These are phyloP conservation scores for Clarias macrocephalus DNA, from an alignment of 2,113 vertebrate genomes.

Conservation along the genomic window DNA sequence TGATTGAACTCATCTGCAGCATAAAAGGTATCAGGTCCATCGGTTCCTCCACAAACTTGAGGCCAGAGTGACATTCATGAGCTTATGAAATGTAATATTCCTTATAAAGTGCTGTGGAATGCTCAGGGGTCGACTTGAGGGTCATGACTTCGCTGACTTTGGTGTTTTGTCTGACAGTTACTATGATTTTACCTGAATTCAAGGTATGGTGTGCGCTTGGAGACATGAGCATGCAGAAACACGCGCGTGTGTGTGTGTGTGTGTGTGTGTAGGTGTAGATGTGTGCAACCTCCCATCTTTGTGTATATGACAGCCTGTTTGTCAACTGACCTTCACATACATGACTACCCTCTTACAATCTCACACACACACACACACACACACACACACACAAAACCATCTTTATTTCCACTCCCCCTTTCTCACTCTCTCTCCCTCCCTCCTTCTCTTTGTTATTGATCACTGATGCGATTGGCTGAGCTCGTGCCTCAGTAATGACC, in stretches of 20 bases:
- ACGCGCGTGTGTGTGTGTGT: conserved; percentile 31
- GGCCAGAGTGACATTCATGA: conserved; percentile 62
- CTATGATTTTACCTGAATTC: conserved; percentile 38
- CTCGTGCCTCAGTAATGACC: conserved; percentile 97
- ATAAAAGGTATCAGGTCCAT: conserved; percentile 62
- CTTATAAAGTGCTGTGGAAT: conserved; percentile 58
- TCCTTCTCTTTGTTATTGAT: conserved; percentile 98
- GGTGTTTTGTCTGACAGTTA: conserved; percentile 53
- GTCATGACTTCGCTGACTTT: conserved; percentile 57
- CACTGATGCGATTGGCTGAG: conserved; percentile 99
- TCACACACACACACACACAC: background rate
- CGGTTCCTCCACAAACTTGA: conserved; percentile 54
- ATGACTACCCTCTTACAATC: conserved; percentile 62
- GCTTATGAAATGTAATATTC: conserved; percentile 64
- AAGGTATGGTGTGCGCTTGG: background rate
- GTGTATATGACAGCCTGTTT: conserved; percentile 92
- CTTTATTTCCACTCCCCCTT: conserved; percentile 52
- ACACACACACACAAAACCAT: background rate
- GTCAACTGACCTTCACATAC: conserved; percentile 97
- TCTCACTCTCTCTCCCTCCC: conserved; percentile 57
- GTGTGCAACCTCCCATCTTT: conserved; percentile 81
- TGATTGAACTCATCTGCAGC: conserved; percentile 63
- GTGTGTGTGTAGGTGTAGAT: conserved; percentile 48
- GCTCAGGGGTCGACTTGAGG: conserved; percentile 54
- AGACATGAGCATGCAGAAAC: background rate